Conservation (phyloP, 2,888 invertebrate genomes). For the Lasioglossum zephyrum region DNA sequence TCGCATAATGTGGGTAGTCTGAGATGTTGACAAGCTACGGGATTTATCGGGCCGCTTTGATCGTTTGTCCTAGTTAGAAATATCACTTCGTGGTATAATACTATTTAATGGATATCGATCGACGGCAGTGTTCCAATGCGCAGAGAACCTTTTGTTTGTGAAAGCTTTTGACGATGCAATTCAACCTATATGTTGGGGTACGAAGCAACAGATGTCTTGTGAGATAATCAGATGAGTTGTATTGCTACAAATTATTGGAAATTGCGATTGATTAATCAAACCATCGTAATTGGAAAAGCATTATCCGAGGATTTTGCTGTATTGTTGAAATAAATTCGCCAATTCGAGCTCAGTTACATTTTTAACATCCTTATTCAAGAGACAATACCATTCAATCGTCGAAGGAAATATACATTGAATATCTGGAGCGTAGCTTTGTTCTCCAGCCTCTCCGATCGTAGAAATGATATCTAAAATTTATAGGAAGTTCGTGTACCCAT, state of each 20-base stretch:
- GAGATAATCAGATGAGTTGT: neutral
- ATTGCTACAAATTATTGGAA: neutral
- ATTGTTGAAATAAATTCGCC: neutral
- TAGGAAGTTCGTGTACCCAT: neutral
- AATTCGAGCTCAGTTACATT: neutral
- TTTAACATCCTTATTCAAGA: neutral
- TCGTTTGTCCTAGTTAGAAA: constrained; percentile 48
- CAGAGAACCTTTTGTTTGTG: neutral
- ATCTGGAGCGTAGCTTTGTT: neutral
- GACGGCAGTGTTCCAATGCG: neutral
- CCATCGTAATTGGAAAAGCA: neutral
- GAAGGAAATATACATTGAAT: neutral
- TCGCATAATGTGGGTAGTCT: constrained; percentile 63
- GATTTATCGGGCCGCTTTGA: constrained; percentile 68
- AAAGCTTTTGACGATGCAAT: neutral
- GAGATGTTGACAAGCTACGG: constrained; percentile 57
- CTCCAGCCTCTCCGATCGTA: neutral
- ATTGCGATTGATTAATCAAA: neutral
- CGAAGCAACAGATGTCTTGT: neutral
- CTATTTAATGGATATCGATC: constrained; percentile 6
- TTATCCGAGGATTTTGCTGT: neutral
- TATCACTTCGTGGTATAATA: constrained; percentile 41
- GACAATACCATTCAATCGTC: neutral
- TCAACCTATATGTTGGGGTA: neutral
- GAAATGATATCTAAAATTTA: neutral